Base-by-base conservation (phyloP, 2,113 vertebrate genomes). In the Petrocephalus zakoni region DNA sequence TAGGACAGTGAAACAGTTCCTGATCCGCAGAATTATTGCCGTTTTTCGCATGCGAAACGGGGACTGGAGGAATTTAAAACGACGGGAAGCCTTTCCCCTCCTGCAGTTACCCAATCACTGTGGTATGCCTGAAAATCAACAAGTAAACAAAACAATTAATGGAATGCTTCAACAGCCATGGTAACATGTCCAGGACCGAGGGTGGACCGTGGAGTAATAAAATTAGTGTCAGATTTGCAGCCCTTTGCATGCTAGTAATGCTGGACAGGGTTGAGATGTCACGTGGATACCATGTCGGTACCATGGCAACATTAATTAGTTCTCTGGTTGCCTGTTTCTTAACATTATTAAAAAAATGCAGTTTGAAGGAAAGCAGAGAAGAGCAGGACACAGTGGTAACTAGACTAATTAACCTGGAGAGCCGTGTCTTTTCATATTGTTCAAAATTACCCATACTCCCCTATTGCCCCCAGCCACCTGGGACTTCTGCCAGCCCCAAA, bases 401-500 rank as follows among this genome's bases (percentile, higher is more conserved):
- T 37, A 17, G 68, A 75, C 4, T 78, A 42, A 78, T 78, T 78
- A 42, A 78, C 72, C 72, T 19, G 34, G 17, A 42, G 34, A 37
- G 72, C 34, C 42, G 29, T 72, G 13, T 37, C 72, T 78, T 34
- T 34, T 78, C 13, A 78, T 42, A 78, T 78, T 13, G n/a, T 29
- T 68, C n/a, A 68, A 68, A 68, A 68, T 68, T 29, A 68, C n/a
- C 25, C 25, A 13, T 19, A 6, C 34, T 42, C 15, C 15, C 72
- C 15, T 29, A 78, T 42, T 78, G 34, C 72, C 72, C 34, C 81
- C 81, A 83, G 81, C 37, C 47, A 10, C 46, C 46, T 83, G 81
- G 8, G 81, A 49, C 19, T n/a, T 83, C 13, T 19, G 58, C 90
- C 84, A 91, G 91, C 89, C 89, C 89, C 91, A 87, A 86, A 92